A percentile compares a stretch with the other conserved stretches of the same genome.
Conservation (phyloP, 2,113 vertebrate genomes). For the Acrocephalus arundinaceus region DNA sequence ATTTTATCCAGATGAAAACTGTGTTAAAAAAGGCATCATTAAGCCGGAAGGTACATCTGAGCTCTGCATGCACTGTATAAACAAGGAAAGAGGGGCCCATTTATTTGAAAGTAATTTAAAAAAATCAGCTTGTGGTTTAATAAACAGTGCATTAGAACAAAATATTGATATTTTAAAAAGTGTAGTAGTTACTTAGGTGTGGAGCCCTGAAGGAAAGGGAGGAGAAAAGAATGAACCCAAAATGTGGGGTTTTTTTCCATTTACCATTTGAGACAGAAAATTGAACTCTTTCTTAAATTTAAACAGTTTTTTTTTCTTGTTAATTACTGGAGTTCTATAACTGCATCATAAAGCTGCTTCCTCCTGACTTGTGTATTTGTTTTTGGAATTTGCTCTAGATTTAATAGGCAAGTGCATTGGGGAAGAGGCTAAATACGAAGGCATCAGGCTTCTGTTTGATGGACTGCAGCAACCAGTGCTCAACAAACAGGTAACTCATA, state of each 20-base stretch:
- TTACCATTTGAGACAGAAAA: background rate
- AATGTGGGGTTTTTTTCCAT: background rate
- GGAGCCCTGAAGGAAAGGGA: background rate
- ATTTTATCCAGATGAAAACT: background rate
- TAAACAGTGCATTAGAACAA: background rate
- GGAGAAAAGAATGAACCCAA: background rate
- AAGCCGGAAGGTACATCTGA: background rate
- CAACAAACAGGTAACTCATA: conserved; percentile 89
- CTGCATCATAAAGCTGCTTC: background rate
- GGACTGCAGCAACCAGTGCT: conserved; percentile 93
- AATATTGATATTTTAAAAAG: background rate
- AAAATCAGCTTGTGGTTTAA: background rate
- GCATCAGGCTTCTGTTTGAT: conserved; percentile 88
- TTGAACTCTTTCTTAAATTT: background rate
- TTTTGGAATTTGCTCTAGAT: conserved; percentile 75
- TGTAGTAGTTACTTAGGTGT: background rate
- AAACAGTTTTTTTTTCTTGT: background rate
- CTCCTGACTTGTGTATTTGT: background rate
- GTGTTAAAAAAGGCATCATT: background rate
- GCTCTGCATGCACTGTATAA: background rate
- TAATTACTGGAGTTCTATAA: background rate
- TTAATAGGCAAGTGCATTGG: conserved; percentile 86
- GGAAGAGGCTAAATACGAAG: conserved; percentile 88
- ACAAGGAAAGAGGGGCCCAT: background rate
- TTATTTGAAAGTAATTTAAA: background rate